Evolutionary conservation across 1,140 invertebrate genomes (phyloP), one percentile per base, ranked within the genome.

Genomic region (Oedothorax gibbosus): DNA sequence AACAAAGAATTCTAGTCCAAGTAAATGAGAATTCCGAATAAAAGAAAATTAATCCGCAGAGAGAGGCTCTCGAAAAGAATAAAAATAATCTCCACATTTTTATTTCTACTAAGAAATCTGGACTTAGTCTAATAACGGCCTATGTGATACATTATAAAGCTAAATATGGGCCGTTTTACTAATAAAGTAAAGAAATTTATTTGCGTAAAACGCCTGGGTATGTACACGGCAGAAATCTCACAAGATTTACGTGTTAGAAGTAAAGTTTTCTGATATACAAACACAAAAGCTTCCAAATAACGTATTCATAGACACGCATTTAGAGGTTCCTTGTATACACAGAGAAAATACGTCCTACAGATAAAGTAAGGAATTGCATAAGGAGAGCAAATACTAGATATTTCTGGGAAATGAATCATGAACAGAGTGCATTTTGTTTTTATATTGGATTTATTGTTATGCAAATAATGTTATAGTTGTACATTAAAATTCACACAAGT

Each of bases 211-310:
- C 35, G 35, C 35, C 35, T 35, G 35, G 35, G 35, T 35, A 35
- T 35, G 35, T 35, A 35, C 35, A 35, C 35, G 35, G 35, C 35
- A 35, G 35, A 71, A 51, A 51, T 79, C 51, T 79, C 65, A 15
- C 15, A 79, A 79, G 77, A 79, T 79, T 79, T 66, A 79, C 68
- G 77, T 15, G 53, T 14, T 18, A 50, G 49, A n/a, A 49, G 21
- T 51, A 57, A 20, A 66, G 60, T 53, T 68, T 68, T 68, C 49
- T 64, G 77, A 68, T 54, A 53, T 35, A n/a, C 64, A 68, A 79
- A 68, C 77, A 79, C 51, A 64, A 51, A 35, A 21, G 77, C 21
- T 66, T n/a, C 64, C 20, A 35, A n/a, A 14, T 79, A 79, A 79
- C 68, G 77, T 79, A 79, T 79, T 49, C 77, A 53, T 9, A 51